phyloP scores from a whole-genome alignment of 2,797 vertebrate genomes.

The Margarornis squamiger region DNA sequence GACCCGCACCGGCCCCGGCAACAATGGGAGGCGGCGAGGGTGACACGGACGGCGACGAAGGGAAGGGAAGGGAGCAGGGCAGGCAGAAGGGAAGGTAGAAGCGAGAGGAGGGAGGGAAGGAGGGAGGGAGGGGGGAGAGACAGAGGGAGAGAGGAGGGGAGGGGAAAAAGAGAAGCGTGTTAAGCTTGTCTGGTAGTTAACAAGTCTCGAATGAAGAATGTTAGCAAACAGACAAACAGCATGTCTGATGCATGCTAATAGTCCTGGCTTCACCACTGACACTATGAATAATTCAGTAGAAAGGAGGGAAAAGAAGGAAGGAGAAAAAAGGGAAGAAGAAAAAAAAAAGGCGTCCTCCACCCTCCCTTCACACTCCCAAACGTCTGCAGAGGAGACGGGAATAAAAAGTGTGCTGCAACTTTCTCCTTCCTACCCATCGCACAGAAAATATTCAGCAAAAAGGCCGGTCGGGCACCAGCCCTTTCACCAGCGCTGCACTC shows the following conservation, averaged over 20 bases:
- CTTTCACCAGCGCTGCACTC: neutral
- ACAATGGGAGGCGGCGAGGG: slow-evolving; percentile 86
- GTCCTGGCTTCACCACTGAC: slow-evolving; percentile 85
- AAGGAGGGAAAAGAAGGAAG: neutral
- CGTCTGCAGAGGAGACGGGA: slow-evolving; percentile 75
- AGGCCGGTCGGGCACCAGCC: neutral
- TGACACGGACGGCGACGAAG: slow-evolving; percentile 71
- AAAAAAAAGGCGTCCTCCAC: neutral
- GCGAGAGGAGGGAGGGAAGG: neutral
- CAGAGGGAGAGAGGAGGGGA: neutral
- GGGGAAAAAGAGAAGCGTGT: slow-evolving; percentile 73
- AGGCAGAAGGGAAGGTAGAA: neutral
- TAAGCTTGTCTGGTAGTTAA: slow-evolving; percentile 91
- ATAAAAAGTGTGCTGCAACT: slow-evolving; percentile 56
- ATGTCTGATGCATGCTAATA: slow-evolving; percentile 95
- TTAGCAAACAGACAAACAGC: slow-evolving; percentile 95
- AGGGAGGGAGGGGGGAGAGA: neutral
- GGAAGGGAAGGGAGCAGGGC: slow-evolving; percentile 3
- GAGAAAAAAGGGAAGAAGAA: neutral
- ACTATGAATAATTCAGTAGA: slow-evolving; percentile 95
- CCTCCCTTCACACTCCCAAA: slow-evolving; percentile 62
- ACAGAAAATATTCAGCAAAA: neutral
- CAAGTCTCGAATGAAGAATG: slow-evolving; percentile 95
- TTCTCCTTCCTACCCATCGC: slow-evolving; percentile 25
- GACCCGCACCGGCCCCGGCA: slow-evolving; percentile 65